Conservation (phyloP, 2,113 vertebrate genomes). For the Pomatorhinus ruficollis region DNA sequence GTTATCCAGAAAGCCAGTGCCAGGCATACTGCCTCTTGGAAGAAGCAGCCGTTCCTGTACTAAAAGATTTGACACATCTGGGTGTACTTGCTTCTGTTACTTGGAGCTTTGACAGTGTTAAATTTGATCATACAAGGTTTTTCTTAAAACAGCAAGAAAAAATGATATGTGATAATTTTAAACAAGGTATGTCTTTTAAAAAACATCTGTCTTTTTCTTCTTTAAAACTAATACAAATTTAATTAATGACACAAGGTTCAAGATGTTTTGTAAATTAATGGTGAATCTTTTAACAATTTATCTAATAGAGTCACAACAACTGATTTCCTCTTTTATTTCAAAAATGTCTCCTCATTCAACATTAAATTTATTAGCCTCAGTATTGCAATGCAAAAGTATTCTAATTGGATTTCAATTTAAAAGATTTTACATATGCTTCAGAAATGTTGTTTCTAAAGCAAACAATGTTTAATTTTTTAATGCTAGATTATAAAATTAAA, state of each 20-base stretch:
- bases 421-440: not conserved
- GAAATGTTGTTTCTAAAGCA: not conserved
- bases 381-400: not conserved
- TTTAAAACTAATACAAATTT: not conserved
- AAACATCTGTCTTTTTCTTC: not conserved
- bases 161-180: conserved; percentile 59
- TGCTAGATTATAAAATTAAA: not conserved
- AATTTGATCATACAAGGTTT: conserved; percentile 78
- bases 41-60: conserved; percentile 65
- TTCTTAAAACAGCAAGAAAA: conserved; percentile 82
- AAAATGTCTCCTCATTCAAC: not conserved
- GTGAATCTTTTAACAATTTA: not conserved
- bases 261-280: not conserved
- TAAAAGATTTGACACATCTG: conserved; percentile 61
- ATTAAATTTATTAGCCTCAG: not conserved
- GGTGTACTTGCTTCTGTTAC: conserved; percentile 43
- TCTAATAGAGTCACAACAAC: not conserved
- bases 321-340: not conserved
- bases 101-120: conserved; percentile 73
- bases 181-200: conserved; percentile 56
- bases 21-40: conserved; percentile 74
- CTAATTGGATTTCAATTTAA: not conserved
- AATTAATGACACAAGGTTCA: not conserved
- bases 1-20: conserved; percentile 73
- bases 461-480: not conserved